A percentile compares a stretch with the other conserved stretches of the same genome.
Evolutionary conservation across 2,797 vertebrate species (phyloP).

Genomic region (Trematomus bernacchii): DNA sequence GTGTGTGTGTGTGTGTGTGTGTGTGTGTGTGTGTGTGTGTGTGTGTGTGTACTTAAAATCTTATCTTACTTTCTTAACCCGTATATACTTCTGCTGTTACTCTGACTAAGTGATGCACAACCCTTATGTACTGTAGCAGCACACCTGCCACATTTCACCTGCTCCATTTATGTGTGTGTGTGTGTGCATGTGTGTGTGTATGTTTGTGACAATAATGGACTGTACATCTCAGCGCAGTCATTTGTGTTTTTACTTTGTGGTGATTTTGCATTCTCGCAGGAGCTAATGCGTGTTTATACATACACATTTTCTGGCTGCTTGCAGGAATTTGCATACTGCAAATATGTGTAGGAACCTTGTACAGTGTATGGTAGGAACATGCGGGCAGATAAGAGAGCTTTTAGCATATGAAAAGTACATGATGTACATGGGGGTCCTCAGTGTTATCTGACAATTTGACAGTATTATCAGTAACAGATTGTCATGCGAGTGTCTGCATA

Average conservation of each 20-base stretch:
- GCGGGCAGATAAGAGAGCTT: conserved; percentile 50
- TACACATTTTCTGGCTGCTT: conserved; percentile 37
- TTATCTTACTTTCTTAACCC: conserved; percentile 44
- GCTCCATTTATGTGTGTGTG: conserved; percentile 13
- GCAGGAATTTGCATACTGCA: conserved; percentile 60
- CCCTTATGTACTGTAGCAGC: conserved; percentile 18
- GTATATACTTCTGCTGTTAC: conserved; percentile 24
- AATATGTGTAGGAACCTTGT: conserved; percentile 28
- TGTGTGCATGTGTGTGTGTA: conserved; percentile 7
- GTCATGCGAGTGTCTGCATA: not conserved
- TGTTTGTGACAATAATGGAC: not conserved
- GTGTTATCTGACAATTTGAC: conserved; percentile 23
- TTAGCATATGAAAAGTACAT: conserved; percentile 28
- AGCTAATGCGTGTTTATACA: not conserved
- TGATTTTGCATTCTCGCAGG: not conserved
- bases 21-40: no score
- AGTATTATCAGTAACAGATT: not conserved
- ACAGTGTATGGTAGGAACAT: not conserved
- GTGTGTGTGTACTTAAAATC: not conserved
- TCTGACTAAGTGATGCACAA: conserved; percentile 47
- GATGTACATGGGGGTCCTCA: not conserved
- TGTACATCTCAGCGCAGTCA: conserved; percentile 5
- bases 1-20: no score
- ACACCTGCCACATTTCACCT: conserved; percentile 63
- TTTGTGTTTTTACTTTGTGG: not conserved